phyloP scores from a whole-genome alignment of 1,140 invertebrate species.

The Drosophila murphyi region DNA sequence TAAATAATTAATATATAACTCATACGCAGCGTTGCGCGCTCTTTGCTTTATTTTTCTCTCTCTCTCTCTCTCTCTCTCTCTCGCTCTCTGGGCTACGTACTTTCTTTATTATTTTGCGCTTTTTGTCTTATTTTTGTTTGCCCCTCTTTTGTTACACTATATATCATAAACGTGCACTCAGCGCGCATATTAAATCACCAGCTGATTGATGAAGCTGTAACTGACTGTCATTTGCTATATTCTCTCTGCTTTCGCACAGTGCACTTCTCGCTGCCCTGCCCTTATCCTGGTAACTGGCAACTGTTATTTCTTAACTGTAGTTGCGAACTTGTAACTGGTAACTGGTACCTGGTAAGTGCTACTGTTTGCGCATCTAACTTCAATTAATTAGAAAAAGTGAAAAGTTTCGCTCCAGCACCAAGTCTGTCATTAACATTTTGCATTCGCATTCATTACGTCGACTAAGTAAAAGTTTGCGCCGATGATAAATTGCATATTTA shows the following conservation, averaged over 20 bases:
- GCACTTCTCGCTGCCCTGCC: background rate
- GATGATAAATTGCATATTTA: constrained; percentile 79
- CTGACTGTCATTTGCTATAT: constrained; percentile 12
- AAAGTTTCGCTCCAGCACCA: constrained; percentile 54
- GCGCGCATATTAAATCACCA: constrained; percentile 73
- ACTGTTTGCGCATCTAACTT: constrained; percentile 52
- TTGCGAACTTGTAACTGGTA: background rate
- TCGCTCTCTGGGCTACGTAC: too few relatives aligned
- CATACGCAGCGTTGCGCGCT: constrained; percentile 39
- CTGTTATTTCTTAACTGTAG: background rate
- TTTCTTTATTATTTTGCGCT: constrained; percentile 14
- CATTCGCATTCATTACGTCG: constrained; percentile 73
- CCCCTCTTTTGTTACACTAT: constrained; percentile 43
- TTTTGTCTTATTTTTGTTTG: constrained; percentile 9
- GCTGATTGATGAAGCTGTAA: constrained; percentile 53
- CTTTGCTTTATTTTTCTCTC: constrained; percentile 4
- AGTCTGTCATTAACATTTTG: constrained; percentile 73
- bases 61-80: too few relatives aligned
- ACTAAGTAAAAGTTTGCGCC: constrained; percentile 50
- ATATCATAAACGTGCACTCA: constrained; percentile 76
- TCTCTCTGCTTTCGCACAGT: constrained; percentile 5
- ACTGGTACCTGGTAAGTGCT: constrained; percentile 9
- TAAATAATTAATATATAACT: constrained; percentile 83
- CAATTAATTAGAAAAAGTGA: constrained; percentile 71
- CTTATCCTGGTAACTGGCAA: constrained; percentile 9